Base-by-base conservation (phyloP, 2,797 vertebrate species). In the Todus mexicanus region DNA sequence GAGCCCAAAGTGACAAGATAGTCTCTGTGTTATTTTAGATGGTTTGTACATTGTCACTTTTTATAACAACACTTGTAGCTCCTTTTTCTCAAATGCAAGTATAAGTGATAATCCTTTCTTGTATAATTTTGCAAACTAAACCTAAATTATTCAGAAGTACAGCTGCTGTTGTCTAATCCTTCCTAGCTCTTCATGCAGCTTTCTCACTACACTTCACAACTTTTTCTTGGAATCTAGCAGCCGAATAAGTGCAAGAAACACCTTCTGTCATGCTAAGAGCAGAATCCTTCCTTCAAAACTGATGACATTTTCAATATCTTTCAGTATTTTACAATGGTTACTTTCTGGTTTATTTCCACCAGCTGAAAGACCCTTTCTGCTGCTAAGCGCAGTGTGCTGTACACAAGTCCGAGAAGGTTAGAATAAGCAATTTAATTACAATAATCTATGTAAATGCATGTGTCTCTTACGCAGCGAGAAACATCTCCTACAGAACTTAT, bases 91-190 rank as follows among this genome's bases (percentile, higher is more conserved):
- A 86, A 92, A 72, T 60, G 69, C 57, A 74, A 95, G 50, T 71
- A 14, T 33, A 90, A 90, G 81, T 59, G 70, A 84, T 80, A 80
- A 93, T 77, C 56, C 65, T 92, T 91, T 91, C 56, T 76, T 71
- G 40, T 51, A 77, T 53, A 81, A 91, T 92, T 96, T 85, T 93
- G 70, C 84, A 94, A 88, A 94, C 72, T 66, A 76, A 92, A 83
- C 47, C 70, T 92, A 87, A 94, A 87, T 95, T 94, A 94, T 90
- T 94, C 92, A 90, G 65, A 83, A 85, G 87, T 94, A 75, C 93
- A 94, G 89, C 86, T 91, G 93, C 79, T 93, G 72, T 89, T 87
- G 73, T 83, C 75, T 95, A 82, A 90, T 92, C 60, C 77, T 87
- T 76, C 26, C 47, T 65, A 73, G 45, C 61, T 80, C 75, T 84